Evolutionary conservation across 1,140 invertebrate species (phyloP).

Genomic region (Drosophila ambigua): DNA sequence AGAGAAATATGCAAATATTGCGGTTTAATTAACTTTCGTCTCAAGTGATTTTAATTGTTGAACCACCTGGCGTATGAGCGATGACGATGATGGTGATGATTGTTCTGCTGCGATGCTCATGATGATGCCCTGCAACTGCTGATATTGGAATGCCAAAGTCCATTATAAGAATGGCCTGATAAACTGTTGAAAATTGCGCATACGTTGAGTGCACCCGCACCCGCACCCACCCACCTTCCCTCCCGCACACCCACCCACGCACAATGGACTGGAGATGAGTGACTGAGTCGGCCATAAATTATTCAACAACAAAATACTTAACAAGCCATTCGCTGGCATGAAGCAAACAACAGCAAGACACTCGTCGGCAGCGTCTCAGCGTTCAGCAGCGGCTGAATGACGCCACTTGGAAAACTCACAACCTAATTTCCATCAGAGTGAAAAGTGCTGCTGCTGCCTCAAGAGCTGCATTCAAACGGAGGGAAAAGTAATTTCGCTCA

Average conservation of each 20-base stretch:
- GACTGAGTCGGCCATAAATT: constrained; percentile 40
- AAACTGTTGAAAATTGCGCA: constrained; percentile 59
- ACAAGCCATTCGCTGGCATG: constrained; percentile 25
- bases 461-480: constrained; percentile 29
- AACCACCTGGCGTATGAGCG: constrained; percentile 64
- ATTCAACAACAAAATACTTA: constrained; percentile 67
- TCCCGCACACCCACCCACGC: no score
- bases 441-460: constrained; percentile 31
- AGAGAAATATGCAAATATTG: constrained; percentile 77
- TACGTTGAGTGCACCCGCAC: constrained; percentile 30
- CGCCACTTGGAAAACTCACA: constrained; percentile 61
- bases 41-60: constrained; percentile 66
- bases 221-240: not conserved
- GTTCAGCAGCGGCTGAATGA: constrained; percentile 32
- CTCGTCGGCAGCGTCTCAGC: constrained; percentile 23
- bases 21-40: constrained; percentile 76
- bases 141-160: constrained; percentile 51
- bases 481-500: constrained; percentile 63
- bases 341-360: constrained; percentile 73
- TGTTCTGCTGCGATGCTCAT: constrained; percentile 5
- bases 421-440: constrained; percentile 54
- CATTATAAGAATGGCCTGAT: constrained; percentile 53
- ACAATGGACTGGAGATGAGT: constrained; percentile 4
- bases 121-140: constrained; percentile 4
- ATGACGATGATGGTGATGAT: constrained; percentile 22